Conservation (phyloP, 2,113 vertebrate species). For the Mobula hypostoma region DNA sequence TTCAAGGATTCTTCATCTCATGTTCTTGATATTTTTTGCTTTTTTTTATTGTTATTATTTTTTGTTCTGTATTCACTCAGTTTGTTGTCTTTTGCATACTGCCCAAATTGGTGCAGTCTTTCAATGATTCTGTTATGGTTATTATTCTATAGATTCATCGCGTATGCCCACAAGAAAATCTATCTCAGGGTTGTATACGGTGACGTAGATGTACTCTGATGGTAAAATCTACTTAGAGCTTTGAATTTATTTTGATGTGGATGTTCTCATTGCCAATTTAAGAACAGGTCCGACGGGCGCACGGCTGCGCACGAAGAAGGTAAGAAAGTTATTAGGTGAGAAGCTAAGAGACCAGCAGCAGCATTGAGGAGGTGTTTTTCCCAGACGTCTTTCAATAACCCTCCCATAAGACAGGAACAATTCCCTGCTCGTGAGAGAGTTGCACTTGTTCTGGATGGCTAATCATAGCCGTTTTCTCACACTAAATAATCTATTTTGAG, state of each 20-base stretch:
- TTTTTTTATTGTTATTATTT: too few relatives aligned
- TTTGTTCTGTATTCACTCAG: too few relatives aligned
- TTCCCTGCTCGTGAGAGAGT: neutral
- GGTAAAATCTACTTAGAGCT: too few relatives aligned
- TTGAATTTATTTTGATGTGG: neutral
- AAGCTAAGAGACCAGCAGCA: neutral
- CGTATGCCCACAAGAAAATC: too few relatives aligned
- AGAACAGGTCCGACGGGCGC: neutral
- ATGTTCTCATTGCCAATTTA: neutral
- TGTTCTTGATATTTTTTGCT: too few relatives aligned
- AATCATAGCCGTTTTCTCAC: conserved; percentile 29
- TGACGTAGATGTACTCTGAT: too few relatives aligned
- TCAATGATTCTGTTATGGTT: too few relatives aligned
- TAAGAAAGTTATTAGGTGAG: neutral
- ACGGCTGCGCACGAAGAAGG: neutral
- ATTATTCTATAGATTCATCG: too few relatives aligned
- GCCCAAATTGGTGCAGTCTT: too few relatives aligned
- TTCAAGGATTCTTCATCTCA: too few relatives aligned
- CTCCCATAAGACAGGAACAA: neutral
- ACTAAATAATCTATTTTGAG: neutral
- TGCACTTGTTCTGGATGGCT: neutral
- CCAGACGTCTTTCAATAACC: neutral
- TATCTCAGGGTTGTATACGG: too few relatives aligned
- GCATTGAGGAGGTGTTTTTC: neutral
- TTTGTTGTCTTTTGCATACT: too few relatives aligned